Percentiles rank a stretch among this genome's conserved stretches.
Evolutionary conservation across 2,113 vertebrate genomes (phyloP).

Genomic region (Eubucco bourcierii): DNA sequence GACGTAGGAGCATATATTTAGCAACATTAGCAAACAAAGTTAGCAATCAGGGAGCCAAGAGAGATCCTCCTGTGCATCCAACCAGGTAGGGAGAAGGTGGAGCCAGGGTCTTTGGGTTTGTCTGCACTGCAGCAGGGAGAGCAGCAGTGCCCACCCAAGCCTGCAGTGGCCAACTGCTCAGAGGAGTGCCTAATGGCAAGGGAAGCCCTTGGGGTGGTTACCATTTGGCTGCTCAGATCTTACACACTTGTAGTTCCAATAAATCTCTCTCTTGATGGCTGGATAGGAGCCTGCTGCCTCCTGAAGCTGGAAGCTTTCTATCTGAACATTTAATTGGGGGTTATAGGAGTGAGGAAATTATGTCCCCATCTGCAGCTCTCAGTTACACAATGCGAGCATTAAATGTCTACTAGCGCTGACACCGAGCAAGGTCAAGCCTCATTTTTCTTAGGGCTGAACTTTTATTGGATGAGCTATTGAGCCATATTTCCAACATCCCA

Average conservation of each 20-base stretch:
- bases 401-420: not conserved
- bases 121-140: not conserved
- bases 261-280: not conserved
- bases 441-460: slow-evolving; percentile 17
- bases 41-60: not conserved
- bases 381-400: not conserved
- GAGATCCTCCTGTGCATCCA: not conserved
- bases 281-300: not conserved
- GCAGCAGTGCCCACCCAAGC: accelerated
- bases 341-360: not conserved
- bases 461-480: not conserved
- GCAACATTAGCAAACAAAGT: slow-evolving; percentile 1
- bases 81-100: accelerated
- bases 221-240: not conserved
- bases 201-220: not conserved
- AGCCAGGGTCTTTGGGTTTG: not conserved
- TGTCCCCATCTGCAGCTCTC: not conserved
- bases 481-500: not conserved
- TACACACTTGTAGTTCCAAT: not conserved
- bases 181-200: not conserved
- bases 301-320: not conserved
- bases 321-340: not conserved
- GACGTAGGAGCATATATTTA: not conserved
- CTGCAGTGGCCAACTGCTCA: not conserved
- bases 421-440: not conserved